Conservation (phyloP, 2,113 vertebrate genomes). For the Holacanthus passer region DNA sequence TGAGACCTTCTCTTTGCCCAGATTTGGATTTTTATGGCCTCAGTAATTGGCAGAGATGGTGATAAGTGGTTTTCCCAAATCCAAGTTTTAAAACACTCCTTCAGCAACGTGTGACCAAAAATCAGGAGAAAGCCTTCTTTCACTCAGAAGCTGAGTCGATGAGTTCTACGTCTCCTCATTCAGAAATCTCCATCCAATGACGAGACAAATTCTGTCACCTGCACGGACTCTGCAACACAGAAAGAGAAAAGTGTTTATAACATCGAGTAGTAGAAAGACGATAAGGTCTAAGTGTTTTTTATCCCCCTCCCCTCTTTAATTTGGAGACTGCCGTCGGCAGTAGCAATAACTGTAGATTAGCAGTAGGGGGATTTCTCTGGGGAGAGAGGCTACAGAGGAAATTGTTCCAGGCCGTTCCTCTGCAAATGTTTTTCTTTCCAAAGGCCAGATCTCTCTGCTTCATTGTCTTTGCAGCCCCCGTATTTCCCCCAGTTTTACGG, state of each 20-base stretch:
- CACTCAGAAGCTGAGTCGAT: neutral
- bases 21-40: neutral
- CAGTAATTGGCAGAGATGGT: neutral
- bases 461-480: slow-evolving; percentile 80
- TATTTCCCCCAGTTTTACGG: slow-evolving; percentile 82
- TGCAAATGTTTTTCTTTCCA: slow-evolving; percentile 83
- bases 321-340: slow-evolving; percentile 83
- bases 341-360: slow-evolving; percentile 89
- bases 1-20: neutral
- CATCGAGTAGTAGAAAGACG: slow-evolving; percentile 57
- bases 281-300: slow-evolving; percentile 79
- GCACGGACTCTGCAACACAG: slow-evolving; percentile 22
- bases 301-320: slow-evolving; percentile 80
- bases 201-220: slow-evolving; percentile 1
- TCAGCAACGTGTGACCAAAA: neutral
- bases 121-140: neutral
- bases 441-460: slow-evolving; percentile 83
- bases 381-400: slow-evolving; percentile 78
- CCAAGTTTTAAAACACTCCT: neutral
- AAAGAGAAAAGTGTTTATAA: slow-evolving; percentile 65
- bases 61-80: too few species aligned
- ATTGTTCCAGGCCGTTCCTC: slow-evolving; percentile 78
- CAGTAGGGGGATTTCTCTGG: slow-evolving; percentile 84
- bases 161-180: slow-evolving; percentile 13
- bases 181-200: slow-evolving; percentile 5